Evolutionary conservation across 2,888 invertebrate genomes (phyloP).

Genomic region (Ormyrus thymus): DNA sequence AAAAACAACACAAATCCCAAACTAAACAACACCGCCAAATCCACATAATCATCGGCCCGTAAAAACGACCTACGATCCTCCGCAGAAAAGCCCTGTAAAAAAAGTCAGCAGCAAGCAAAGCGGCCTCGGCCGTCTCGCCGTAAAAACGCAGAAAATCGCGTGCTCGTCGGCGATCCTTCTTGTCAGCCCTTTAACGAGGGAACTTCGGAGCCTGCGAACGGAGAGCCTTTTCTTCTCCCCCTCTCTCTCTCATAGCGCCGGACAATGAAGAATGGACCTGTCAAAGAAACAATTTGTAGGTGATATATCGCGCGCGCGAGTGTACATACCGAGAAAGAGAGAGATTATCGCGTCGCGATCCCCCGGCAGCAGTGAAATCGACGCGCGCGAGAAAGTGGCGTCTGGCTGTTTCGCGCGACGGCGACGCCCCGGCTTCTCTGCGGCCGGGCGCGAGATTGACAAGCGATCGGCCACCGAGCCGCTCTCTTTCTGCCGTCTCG

Average conservation of each 20-base stretch:
- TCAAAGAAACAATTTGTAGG: conserved; percentile 54
- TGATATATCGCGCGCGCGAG: conserved; percentile 48
- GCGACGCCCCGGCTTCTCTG: not conserved
- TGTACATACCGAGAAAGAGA: not conserved
- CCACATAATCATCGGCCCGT: too few species aligned
- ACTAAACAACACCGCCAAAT: too few species aligned
- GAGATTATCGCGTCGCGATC: conserved; percentile 36
- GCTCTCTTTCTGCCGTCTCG: too few species aligned
- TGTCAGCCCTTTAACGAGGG: conserved; percentile 1
- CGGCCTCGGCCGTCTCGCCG: too few species aligned
- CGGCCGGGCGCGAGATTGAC: not conserved
- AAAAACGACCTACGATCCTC: too few species aligned
- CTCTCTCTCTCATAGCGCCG: not conserved
- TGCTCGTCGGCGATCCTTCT: conserved; percentile 40
- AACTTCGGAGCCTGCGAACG: not conserved
- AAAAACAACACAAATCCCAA: too few species aligned
- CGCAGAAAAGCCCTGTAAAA: too few species aligned
- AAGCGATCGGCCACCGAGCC: not conserved
- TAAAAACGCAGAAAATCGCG: conserved; percentile 33
- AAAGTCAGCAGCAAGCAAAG: too few species aligned
- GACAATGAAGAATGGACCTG: conserved; percentile 53
- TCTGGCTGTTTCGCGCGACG: not conserved
- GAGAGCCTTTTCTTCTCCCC: not conserved
- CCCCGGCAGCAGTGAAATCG: conserved; percentile 1
- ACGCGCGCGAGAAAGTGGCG: not conserved